phyloP scores from a whole-genome alignment of 92 coral and sea anemone genomes.

The Porites cylindrica region DNA sequence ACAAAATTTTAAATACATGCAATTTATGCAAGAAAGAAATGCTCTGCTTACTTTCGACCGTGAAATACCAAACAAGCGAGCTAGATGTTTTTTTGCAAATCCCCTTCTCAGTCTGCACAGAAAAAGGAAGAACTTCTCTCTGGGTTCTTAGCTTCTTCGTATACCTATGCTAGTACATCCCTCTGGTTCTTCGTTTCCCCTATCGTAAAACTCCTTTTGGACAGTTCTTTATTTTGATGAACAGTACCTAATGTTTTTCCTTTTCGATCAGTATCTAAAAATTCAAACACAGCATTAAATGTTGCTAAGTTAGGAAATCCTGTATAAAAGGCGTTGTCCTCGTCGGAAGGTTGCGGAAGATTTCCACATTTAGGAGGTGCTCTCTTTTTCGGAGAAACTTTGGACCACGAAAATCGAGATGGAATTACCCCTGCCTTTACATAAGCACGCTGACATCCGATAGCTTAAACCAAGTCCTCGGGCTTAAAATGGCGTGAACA shows the following conservation, averaged over 20 bases:
- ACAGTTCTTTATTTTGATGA: not conserved
- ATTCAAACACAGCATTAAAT: no score
- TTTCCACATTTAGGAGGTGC: no score
- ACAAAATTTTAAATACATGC: constrained; percentile 20
- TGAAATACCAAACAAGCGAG: constrained; percentile 26
- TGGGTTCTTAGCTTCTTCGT: no score
- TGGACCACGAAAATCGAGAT: not conserved
- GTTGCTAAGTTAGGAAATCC: no score
- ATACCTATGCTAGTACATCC: not conserved
- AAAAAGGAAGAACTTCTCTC: no score
- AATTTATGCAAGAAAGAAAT: constrained; percentile 45
- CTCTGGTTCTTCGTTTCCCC: constrained; percentile 16
- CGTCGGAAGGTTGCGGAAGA: not conserved
- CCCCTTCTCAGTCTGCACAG: no score
- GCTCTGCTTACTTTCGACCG: constrained; percentile 42
- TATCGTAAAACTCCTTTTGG: not conserved
- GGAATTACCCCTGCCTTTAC: not conserved
- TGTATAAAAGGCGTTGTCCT: constrained; percentile 37
- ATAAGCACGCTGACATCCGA: not conserved
- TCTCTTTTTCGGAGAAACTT: no score
- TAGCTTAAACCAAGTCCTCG: no score
- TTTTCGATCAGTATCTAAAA: not conserved
- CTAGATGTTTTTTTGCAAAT: no score
- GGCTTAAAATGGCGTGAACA: no score
- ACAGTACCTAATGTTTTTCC: constrained; percentile 15